phyloP scores from a whole-genome alignment of 2,888 invertebrate species.

The Drosophila anceps region DNA sequence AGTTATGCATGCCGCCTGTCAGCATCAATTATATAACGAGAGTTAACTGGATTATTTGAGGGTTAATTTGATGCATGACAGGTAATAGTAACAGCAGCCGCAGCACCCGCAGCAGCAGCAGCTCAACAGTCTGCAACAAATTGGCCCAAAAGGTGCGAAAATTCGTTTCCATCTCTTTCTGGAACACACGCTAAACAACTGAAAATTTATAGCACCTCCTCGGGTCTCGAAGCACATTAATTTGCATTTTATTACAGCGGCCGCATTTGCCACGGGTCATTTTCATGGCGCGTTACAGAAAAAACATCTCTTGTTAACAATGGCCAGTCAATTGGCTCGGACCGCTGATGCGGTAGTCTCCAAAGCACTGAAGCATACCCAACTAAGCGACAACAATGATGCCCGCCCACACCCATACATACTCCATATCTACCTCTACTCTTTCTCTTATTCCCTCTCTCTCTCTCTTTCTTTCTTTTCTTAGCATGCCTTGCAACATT shows the following conservation, averaged over 20 bases:
- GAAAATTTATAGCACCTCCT: conserved; percentile 64
- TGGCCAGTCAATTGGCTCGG: conserved; percentile 74
- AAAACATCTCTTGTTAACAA: conserved; percentile 65
- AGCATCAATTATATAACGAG: conserved; percentile 73
- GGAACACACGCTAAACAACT: conserved; percentile 17
- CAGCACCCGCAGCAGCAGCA: not conserved
- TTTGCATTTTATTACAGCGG: conserved; percentile 77
- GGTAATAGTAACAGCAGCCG: conserved; percentile 1
- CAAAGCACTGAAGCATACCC: conserved; percentile 68
- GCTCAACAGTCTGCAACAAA: conserved; percentile 62
- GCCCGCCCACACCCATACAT: conserved; percentile 42
- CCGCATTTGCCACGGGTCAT: conserved; percentile 81
- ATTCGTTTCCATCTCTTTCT: conserved; percentile 48
- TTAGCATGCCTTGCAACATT: conserved; percentile 61
- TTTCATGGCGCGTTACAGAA: conserved; percentile 72
- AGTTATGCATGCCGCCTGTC: conserved; percentile 64
- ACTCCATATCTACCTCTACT: not conserved
- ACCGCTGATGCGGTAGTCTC: conserved; percentile 62
- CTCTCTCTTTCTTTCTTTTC: conserved; percentile 6
- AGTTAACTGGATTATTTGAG: conserved; percentile 74
- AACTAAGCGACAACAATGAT: conserved; percentile 80
- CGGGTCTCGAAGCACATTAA: conserved; percentile 67
- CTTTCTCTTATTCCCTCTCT: not conserved
- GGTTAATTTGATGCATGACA: conserved; percentile 75
- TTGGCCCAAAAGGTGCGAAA: conserved; percentile 76